A percentile compares a stretch with the other conserved stretches of the same genome.
phyloP scores from a whole-genome alignment of 2,888 invertebrate species.

The Ganaspis brasiliensis region DNA sequence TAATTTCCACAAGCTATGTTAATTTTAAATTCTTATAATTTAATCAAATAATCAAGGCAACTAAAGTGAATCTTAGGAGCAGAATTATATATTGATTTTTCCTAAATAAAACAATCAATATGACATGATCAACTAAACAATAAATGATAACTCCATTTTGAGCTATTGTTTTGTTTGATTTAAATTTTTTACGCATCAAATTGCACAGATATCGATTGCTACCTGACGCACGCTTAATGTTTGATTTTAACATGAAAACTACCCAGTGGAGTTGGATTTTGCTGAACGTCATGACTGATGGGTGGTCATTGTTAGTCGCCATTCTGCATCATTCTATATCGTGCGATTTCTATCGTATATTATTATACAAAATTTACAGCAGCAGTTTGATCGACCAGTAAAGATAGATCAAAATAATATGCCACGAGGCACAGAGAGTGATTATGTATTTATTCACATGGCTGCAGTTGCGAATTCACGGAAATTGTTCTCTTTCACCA shows the following conservation, averaged over 20 bases:
- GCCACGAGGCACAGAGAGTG: neutral
- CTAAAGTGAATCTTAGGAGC: too few species aligned
- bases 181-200: too few species aligned
- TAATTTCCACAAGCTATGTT: too few species aligned
- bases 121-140: too few species aligned
- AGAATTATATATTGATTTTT: too few species aligned
- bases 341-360: constrained; percentile 1
- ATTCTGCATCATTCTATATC: constrained; percentile 6
- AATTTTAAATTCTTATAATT: too few species aligned
- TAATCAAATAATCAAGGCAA: too few species aligned
- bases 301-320: neutral
- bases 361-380: constrained; percentile 14
- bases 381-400: constrained; percentile 9
- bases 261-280: neutral
- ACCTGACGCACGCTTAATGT: neutral
- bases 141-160: too few species aligned
- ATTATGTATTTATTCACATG: constrained; percentile 31
- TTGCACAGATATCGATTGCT: neutral
- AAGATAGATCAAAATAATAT: constrained; percentile 23
- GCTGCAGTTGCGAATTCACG: neutral
- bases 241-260: neutral
- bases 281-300: too few species aligned
- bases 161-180: too few species aligned
- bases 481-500: constrained; percentile 8
- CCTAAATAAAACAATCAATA: too few species aligned